Percentiles rank a stretch among this genome's conserved stretches.
phyloP scores from a whole-genome alignment of 2,888 invertebrate species.

The Operophtera brumata region DNA sequence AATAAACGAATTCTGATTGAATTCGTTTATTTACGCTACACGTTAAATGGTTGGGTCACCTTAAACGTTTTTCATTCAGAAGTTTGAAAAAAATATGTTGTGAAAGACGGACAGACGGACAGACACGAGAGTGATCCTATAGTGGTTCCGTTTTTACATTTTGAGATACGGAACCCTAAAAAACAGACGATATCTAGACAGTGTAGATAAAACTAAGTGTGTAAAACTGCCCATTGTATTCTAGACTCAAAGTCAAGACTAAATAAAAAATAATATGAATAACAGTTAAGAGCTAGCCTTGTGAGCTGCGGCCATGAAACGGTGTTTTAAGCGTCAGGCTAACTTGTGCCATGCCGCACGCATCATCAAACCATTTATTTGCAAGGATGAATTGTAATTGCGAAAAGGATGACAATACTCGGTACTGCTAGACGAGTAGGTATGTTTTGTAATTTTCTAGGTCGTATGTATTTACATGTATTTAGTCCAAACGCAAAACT shows the following conservation, averaged over 20 bases:
- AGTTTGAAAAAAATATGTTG: too few relatives aligned
- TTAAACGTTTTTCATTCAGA: too few relatives aligned
- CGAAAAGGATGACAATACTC: background rate
- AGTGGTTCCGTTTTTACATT: too few relatives aligned
- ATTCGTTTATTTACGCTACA: too few relatives aligned
- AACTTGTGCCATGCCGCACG: background rate
- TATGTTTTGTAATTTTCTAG: background rate
- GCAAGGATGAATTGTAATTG: background rate
- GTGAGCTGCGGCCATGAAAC: constrained; percentile 3
- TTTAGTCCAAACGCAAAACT: background rate
- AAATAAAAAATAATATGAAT: background rate
- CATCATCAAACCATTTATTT: constrained; percentile 3
- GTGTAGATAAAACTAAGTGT: background rate
- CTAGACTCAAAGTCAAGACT: background rate
- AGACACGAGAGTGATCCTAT: too few relatives aligned
- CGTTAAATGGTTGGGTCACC: too few relatives aligned
- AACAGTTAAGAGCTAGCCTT: constrained; percentile 15
- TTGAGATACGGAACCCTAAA: too few relatives aligned
- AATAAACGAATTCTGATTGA: too few relatives aligned
- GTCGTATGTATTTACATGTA: background rate
- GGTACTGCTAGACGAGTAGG: background rate
- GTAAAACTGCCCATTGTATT: background rate
- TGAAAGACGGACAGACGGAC: too few relatives aligned
- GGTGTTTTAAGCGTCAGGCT: background rate
- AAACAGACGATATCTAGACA: background rate